Base-by-base conservation (phyloP, 2,113 vertebrate genomes). In the Anseranas semipalmata region DNA sequence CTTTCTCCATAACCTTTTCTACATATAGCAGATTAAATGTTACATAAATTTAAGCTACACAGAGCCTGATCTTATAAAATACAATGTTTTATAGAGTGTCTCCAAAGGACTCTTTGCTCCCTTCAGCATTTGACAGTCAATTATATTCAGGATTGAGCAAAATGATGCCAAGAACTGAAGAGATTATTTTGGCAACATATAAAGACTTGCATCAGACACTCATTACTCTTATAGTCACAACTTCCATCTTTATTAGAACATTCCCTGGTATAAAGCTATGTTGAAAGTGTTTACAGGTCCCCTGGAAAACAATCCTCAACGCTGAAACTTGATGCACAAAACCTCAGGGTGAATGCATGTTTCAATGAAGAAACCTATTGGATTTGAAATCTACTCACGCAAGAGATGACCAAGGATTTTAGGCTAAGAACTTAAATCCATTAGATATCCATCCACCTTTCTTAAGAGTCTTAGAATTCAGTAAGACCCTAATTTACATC, bases 1-100 rank as follows among this genome's bases (percentile, higher is more conserved):
- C 39, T 21, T 21, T 35, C 48, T 27, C 37, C 37, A 33, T 43
- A n/a, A 37, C 14, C 41, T 70, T 62, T 48, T 25, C 32, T 11
- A 55, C 63, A 4, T 17, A 10, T 1, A 12, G 7, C 1, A 24
- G 9, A 9, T 7, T 45, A 77, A 59, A n/a, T 0, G 9, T 33
- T 10, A 16, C 72, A 46, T 24, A 21, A 33, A 35, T 3, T 8
- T 60, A 33, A 58, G 73, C 5, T 73, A 37, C 21, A 41, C 50
- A 50, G 66, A 67, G 66, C 8, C 14, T 9, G 15, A 17, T 19
- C 21, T 12, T 9, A 27, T 22, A 17, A 25, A 60, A n/a, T 12
- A 7, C 24, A 9, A 1, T 7, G 13, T 21, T 52, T 33, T 14
- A 12, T 1, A 24, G 33, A 25, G 9, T 1, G 2, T 16, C 25